These are phyloP conservation scores for Xestia xanthographa DNA, from an alignment of 2,888 invertebrate genomes.

Conservation along the genomic window DNA sequence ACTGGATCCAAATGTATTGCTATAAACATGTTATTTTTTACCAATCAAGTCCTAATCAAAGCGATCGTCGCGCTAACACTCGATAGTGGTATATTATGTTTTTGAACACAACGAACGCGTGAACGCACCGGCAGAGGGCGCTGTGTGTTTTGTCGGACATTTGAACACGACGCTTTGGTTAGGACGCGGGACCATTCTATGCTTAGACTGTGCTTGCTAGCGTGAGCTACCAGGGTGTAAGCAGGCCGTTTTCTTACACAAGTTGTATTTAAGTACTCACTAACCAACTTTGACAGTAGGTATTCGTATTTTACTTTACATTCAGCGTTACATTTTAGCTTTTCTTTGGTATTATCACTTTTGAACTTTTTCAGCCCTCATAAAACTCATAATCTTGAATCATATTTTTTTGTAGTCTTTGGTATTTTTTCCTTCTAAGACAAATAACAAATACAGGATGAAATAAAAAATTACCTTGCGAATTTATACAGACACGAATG, in stretches of 20 bases:
- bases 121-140: not conserved
- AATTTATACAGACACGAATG: not conserved
- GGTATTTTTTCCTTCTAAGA: not conserved
- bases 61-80: not conserved
- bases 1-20: not conserved
- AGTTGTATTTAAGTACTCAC: not conserved
- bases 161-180: not conserved
- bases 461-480: not conserved
- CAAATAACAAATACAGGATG: not conserved
- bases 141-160: not conserved
- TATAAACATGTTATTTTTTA: not conserved
- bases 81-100: not conserved
- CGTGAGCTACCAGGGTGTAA: constrained; percentile 16
- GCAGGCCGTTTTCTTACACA: not conserved
- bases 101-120: not conserved
- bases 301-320: not conserved
- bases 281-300: constrained; percentile 3
- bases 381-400: not conserved
- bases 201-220: constrained; percentile 8
- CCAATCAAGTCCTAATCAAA: not conserved
- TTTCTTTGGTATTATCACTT: constrained; percentile 4
- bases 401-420: constrained; percentile 8
- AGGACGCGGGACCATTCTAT: not conserved
- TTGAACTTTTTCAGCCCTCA: not conserved
- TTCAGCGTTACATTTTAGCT: not conserved